These are phyloP conservation scores for Gambelia wislizenii DNA, from an alignment of 2,797 vertebrate species.

Conservation along the genomic window DNA sequence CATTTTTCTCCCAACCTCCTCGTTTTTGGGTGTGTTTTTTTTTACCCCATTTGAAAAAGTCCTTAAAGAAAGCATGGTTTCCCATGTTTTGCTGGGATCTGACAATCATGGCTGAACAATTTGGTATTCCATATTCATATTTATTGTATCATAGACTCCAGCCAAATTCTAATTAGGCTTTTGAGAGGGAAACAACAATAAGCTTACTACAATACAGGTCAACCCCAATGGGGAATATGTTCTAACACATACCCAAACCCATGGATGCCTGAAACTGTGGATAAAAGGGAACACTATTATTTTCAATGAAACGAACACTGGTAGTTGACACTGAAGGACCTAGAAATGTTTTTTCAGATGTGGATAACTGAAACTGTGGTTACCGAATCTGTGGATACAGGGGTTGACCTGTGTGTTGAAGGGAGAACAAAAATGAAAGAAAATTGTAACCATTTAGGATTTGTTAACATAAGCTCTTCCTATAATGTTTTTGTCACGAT, in stretches of 20 bases:
- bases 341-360: too few species aligned
- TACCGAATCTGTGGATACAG: too few species aligned
- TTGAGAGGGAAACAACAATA: neutral
- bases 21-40: too few species aligned
- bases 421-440: neutral
- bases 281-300: too few species aligned
- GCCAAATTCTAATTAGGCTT: neutral
- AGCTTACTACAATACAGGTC: neutral
- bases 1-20: too few species aligned
- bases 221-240: too few species aligned
- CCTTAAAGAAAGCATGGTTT: neutral
- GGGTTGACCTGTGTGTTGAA: neutral
- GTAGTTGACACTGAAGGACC: too few species aligned
- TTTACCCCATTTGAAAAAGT: too few species aligned
- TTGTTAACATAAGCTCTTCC: neutral
- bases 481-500: neutral
- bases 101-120: neutral
- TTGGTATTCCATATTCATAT: neutral
- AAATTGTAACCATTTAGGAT: neutral
- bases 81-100: neutral
- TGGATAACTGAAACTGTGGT: too few species aligned
- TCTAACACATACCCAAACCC: too few species aligned
- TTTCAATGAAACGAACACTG: too few species aligned
- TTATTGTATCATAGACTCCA: neutral
- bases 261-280: too few species aligned